Base-by-base conservation (phyloP, 2,797 vertebrate species). In the Tangara arthus region DNA sequence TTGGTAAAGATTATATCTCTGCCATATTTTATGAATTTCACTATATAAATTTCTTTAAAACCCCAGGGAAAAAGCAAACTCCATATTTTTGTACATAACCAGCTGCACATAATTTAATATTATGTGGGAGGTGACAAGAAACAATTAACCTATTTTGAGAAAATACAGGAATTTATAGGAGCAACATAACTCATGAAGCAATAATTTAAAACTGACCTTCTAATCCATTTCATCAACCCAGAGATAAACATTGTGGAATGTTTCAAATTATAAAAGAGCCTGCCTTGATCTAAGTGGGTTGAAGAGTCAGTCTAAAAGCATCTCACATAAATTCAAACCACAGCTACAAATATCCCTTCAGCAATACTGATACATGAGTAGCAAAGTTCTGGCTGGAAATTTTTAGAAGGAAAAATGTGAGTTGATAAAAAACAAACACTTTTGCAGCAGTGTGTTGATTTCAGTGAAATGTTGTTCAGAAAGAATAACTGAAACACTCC, bases 231-330 rank as follows among this genome's bases (percentile, higher is more conserved):
- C 84, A 89, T 52, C 61, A 92, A 66, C 24, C 30, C 44, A 75
- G 76, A 92, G 89, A 95, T 88, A 94, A 96, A 92, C 64, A 80
- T 30, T 37, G 15, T 64, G 52, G 89, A 92, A 91, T 86, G 87
- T 93, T 95, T 94, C 91, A 56, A 90, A 92, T 90, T 92, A 93
- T 82, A 55, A 41, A 88, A 79, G 37, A 93, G 63, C 61, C 82
- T 91, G 91, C 47, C 82, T 94, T 4, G 7, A 63, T 83, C 73
- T 92, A 79, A 93, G 82, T 53, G 68, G 66, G 61, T 39, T 69
- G 87, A 83, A 91, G 69, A 95, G 61, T 82, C 94, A 96, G 82
- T 55, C 80, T 93, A 84, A 86, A 96, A 94, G 63, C 80, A 83
- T 95, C 87, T 91, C 50, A 2, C 61, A 69, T 76, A 89, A 94